phyloP scores from a whole-genome alignment of 2,797 vertebrate species.

The Poeciliopsis gracilis region DNA sequence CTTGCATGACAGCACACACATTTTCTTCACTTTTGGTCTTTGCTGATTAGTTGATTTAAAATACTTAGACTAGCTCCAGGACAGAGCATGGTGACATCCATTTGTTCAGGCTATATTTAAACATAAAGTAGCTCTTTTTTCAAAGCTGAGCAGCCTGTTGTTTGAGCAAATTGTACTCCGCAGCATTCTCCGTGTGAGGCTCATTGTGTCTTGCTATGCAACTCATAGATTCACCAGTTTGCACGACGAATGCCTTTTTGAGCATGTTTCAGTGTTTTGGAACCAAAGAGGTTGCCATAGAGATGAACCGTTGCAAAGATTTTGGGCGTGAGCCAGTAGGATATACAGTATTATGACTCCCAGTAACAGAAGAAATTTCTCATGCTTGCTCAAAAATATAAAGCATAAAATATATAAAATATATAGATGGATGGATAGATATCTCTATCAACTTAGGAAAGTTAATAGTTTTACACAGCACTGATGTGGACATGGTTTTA shows the following conservation, averaged over 20 bases:
- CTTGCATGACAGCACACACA: conserved; percentile 30
- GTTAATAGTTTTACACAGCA: not conserved
- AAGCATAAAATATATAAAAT: too few species aligned
- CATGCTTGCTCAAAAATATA: not conserved
- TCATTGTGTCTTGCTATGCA: conserved; percentile 15
- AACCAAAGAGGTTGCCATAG: conserved; percentile 63
- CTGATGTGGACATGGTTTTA: not conserved
- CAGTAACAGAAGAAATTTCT: not conserved
- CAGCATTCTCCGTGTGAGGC: conserved; percentile 30
- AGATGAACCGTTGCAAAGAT: conserved; percentile 18
- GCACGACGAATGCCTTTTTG: conserved; percentile 41
- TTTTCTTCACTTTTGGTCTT: conserved; percentile 34
- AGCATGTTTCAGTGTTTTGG: conserved; percentile 32
- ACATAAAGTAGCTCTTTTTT: conserved; percentile 42
- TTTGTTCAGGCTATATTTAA: conserved; percentile 49
- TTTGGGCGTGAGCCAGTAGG: not conserved
- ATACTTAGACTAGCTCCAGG: conserved; percentile 39
- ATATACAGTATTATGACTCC: not conserved
- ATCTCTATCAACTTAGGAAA: too few species aligned
- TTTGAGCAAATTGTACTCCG: conserved; percentile 26
- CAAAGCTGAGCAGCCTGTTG: conserved; percentile 26
- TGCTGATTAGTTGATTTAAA: conserved; percentile 52
- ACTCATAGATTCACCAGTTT: conserved; percentile 29
- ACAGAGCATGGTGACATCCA: conserved; percentile 10
- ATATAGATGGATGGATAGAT: too few species aligned